Evolutionary conservation across 2,888 invertebrate genomes (phyloP).

Genomic region (Sympetrum striolatum): DNA sequence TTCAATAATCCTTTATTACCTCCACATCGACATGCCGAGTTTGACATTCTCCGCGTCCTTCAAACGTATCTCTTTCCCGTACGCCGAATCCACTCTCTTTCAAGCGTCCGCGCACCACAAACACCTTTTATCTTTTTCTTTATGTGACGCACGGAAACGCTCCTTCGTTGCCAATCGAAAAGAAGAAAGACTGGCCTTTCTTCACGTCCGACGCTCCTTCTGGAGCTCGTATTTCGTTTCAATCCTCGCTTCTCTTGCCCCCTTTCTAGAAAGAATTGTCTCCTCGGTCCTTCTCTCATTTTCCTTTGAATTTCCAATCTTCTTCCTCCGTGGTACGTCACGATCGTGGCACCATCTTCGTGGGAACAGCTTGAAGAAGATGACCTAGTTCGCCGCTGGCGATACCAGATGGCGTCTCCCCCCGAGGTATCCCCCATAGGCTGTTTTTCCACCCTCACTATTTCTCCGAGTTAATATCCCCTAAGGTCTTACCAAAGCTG

Average conservation of each 20-base stretch:
- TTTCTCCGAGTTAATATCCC: background rate
- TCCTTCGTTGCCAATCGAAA: too few species aligned
- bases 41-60: too few species aligned
- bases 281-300: background rate
- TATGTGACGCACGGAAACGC: too few species aligned
- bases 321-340: background rate
- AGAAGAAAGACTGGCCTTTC: background rate
- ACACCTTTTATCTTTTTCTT: too few species aligned
- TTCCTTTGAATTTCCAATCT: background rate
- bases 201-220: background rate
- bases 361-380: background rate
- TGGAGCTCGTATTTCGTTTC: background rate
- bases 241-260: background rate
- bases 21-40: too few species aligned
- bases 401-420: conserved; percentile 18
- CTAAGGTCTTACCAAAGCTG: conserved; percentile 6
- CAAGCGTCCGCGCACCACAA: too few species aligned
- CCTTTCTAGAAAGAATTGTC: background rate
- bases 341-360: background rate
- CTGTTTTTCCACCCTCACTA: background rate
- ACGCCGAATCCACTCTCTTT: too few species aligned
- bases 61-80: too few species aligned
- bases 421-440: background rate
- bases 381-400: conserved; percentile 31
- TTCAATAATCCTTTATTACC: too few species aligned